Evolutionary conservation across 2,888 invertebrate species (phyloP).

Genomic region (Pomacea canaliculata): DNA sequence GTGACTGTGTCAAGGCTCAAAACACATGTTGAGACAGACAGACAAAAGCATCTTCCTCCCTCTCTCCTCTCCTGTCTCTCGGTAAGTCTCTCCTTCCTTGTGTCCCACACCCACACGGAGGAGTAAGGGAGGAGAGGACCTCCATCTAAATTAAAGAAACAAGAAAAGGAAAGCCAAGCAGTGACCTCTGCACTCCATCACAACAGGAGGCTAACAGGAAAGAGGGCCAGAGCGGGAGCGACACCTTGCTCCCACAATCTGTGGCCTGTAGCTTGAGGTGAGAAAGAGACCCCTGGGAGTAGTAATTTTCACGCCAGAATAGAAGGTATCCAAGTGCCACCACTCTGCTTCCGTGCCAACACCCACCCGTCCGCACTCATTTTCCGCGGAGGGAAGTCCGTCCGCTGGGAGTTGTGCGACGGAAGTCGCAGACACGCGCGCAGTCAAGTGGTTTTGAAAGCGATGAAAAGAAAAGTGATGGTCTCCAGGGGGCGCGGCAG

Average conservation of each 20-base stretch:
- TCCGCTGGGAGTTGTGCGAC: conserved; percentile 7
- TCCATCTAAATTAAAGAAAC: too few species aligned
- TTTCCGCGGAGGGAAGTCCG: conserved; percentile 1
- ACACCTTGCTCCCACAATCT: too few species aligned
- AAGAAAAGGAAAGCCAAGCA: too few species aligned
- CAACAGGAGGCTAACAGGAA: too few species aligned
- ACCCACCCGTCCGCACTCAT: conserved; percentile 10
- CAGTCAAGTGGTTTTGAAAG: conserved; percentile 9
- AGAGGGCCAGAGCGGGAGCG: too few species aligned
- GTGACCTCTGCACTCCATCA: too few species aligned
- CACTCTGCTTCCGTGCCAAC: not conserved
- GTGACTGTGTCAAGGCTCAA: too few species aligned
- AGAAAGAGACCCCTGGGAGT: conserved; percentile 14
- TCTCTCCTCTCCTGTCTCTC: too few species aligned
- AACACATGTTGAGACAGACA: too few species aligned
- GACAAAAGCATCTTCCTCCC: too few species aligned
- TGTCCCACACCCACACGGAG: not conserved
- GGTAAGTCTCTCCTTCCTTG: too few species aligned
- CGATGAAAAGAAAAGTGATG: not conserved
- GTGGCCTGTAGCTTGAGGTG: conserved; percentile 6
- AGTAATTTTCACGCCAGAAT: conserved; percentile 13
- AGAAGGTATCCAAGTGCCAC: conserved; percentile 6
- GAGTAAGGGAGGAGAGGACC: too few species aligned
- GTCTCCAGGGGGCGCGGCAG: not conserved
- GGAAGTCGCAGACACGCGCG: conserved; percentile 14